These are phyloP conservation scores for Rambutsinella grinnellia DNA, from an alignment of 2,888 invertebrate genomes.

Conservation along the genomic window DNA sequence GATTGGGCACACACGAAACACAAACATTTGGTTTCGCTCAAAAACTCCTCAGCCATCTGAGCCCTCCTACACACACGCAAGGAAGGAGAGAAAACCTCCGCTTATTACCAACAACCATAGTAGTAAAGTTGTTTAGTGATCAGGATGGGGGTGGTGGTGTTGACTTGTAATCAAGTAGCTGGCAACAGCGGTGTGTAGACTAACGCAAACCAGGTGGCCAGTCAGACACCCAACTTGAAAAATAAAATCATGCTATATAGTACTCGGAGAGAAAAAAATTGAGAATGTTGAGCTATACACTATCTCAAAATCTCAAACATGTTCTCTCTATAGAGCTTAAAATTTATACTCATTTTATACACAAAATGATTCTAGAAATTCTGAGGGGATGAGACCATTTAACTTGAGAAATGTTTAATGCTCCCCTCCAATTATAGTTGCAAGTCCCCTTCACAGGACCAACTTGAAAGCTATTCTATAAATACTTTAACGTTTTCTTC, in stretches of 20 bases:
- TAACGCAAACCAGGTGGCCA: constrained; percentile 60
- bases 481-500: neutral
- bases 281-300: too few relatives aligned
- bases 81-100: neutral
- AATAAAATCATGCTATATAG: constrained; percentile 31
- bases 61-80: constrained; percentile 17
- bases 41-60: constrained; percentile 9
- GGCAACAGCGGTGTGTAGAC: constrained; percentile 42
- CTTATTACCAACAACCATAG: neutral
- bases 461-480: neutral
- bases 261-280: neutral
- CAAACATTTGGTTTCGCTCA: constrained; percentile 41
- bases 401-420: too few relatives aligned
- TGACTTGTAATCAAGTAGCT: constrained; percentile 49
- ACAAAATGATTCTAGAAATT: too few relatives aligned
- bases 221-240: constrained; percentile 52
- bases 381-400: too few relatives aligned
- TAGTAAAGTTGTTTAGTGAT: constrained; percentile 2
- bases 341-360: too few relatives aligned
- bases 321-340: too few relatives aligned
- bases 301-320: too few relatives aligned
- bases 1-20: constrained; percentile 58
- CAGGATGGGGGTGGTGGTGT: constrained; percentile 36
- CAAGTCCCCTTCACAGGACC: neutral
- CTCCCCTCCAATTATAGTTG: neutral